Evolutionary conservation across 2,113 vertebrate species (phyloP).

Genomic region (Chloropsis cyanopogon): DNA sequence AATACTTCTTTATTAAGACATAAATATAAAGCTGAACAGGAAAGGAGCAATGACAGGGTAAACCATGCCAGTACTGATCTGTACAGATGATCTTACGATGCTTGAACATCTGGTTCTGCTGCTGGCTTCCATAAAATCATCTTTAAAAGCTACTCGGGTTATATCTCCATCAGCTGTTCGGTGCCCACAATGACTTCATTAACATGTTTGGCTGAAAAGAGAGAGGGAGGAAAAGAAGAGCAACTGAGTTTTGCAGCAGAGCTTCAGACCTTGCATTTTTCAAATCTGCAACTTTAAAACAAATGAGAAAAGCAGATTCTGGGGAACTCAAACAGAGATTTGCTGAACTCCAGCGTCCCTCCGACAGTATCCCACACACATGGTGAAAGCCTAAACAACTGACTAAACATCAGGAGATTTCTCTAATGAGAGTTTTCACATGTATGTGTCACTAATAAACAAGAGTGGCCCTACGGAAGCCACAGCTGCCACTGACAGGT

Average conservation of each 20-base stretch:
- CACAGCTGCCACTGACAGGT: conserved; percentile 61
- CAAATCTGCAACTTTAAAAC: conserved; percentile 27
- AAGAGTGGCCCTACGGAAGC: not conserved
- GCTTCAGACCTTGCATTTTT: conserved; percentile 23
- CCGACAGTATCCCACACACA: not conserved
- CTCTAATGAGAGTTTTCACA: conserved; percentile 29
- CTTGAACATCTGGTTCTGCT: conserved; percentile 57
- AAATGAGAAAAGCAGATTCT: conserved; percentile 45
- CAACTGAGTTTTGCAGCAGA: conserved; percentile 1
- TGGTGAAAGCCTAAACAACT: conserved; percentile 38
- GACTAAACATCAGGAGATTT: conserved; percentile 39
- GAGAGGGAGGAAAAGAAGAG: conserved; percentile 48
- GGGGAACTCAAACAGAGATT: not conserved
- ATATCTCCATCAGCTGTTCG: conserved; percentile 99
- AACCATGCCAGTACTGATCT: conserved; percentile 39
- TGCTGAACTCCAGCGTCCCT: not conserved
- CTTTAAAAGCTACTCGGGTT: conserved; percentile 56
- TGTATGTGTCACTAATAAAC: conserved; percentile 6
- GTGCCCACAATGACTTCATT: conserved; percentile 96
- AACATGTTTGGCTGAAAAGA: conserved; percentile 86
- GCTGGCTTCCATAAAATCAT: conserved; percentile 61
- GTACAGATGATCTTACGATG: conserved; percentile 13
- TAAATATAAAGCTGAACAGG: conserved; percentile 72
- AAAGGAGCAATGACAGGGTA: conserved; percentile 26
- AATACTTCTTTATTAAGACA: conserved; percentile 77